Evolutionary conservation across 1,140 invertebrate species (phyloP).

Genomic region (Eupeodes corollae): DNA sequence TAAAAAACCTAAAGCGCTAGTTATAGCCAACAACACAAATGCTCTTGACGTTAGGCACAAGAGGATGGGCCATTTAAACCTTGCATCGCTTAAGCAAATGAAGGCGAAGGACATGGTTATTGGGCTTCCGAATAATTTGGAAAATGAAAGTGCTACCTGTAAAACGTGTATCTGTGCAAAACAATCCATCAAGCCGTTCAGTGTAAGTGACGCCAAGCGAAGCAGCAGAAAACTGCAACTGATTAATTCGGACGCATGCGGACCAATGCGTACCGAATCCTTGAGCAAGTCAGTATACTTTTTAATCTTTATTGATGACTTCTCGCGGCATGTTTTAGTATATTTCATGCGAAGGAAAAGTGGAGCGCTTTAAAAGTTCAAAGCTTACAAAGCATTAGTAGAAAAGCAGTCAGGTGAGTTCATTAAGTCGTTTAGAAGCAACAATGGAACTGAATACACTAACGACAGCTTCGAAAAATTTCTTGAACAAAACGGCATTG

Average conservation of each 20-base stretch:
- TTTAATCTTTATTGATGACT: slow-evolving; percentile 35
- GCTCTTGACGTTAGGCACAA: neutral
- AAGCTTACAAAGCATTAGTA: neutral
- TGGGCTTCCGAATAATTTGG: neutral
- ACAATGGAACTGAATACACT: slow-evolving; percentile 25
- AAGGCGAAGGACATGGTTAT: neutral
- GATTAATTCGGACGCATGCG: slow-evolving; percentile 34
- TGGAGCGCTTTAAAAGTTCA: slow-evolving; percentile 10
- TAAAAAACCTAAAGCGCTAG: neutral
- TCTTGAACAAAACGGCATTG: slow-evolving; percentile 9
- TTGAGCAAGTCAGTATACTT: slow-evolving; percentile 27
- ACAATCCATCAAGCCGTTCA: neutral
- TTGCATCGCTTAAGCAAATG: neutral
- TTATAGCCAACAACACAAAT: neutral
- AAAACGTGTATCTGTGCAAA: slow-evolving; percentile 1
- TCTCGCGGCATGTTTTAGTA: slow-evolving; percentile 23
- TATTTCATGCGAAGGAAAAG: slow-evolving; percentile 28
- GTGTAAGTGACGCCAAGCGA: neutral
- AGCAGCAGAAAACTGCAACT: slow-evolving; percentile 13
- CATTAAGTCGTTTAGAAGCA: slow-evolving; percentile 6
- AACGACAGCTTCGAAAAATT: slow-evolving; percentile 19
- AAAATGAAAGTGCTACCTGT: neutral
- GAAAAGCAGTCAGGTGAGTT: neutral
- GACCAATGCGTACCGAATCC: slow-evolving; percentile 29
- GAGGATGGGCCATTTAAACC: slow-evolving; percentile 6